phyloP scores from a whole-genome alignment of 2,113 vertebrate genomes.

The Lophura nycthemera region DNA sequence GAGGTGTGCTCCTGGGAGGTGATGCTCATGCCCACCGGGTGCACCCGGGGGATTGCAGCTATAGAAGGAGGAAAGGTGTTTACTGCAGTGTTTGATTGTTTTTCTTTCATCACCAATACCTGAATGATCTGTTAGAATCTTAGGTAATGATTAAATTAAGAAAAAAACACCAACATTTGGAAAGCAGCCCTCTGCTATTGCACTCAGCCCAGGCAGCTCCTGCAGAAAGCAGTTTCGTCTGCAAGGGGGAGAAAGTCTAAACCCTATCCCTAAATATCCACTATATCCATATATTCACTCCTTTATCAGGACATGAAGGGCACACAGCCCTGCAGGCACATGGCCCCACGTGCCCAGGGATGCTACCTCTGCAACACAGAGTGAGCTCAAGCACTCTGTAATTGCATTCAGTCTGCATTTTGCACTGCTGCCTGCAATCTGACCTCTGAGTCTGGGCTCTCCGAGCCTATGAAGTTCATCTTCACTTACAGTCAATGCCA shows the following conservation, averaged over 20 bases:
- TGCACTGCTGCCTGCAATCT: not conserved
- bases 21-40: not conserved
- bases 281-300: not conserved
- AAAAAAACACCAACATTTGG: not conserved
- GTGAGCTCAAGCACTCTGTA: not conserved
- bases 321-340: not conserved
- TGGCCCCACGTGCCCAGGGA: not conserved
- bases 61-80: not conserved
- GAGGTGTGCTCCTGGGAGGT: not conserved
- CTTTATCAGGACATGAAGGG: not conserved
- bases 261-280: not conserved
- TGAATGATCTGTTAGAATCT: not conserved
- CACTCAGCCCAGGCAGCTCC: fast-evolving
- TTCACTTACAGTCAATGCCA: not conserved
- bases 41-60: not conserved
- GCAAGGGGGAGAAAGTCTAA: not conserved
- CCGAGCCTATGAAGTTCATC: not conserved
- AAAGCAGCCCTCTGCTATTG: fast-evolving
- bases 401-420: not conserved
- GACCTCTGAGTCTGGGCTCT: not conserved
- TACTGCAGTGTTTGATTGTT: not conserved
- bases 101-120: not conserved
- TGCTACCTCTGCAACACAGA: not conserved
- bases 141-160: not conserved
- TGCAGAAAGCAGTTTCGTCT: not conserved